Base-by-base conservation (phyloP, 2,888 invertebrate genomes). In the Automeris io region DNA sequence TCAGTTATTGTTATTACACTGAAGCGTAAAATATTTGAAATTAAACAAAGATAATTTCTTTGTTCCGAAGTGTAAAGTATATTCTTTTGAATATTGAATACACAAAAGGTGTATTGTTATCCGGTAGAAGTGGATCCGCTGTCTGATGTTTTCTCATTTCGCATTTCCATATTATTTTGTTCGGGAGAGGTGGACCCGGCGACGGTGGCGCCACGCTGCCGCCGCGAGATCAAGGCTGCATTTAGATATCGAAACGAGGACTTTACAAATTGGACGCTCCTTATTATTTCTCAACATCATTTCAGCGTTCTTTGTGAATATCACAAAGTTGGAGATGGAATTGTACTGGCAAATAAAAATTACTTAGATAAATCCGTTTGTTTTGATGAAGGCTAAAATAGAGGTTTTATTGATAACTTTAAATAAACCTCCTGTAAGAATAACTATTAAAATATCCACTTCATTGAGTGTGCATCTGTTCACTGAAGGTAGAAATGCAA, bases 101-200 rank as follows among this genome's bases (percentile, higher is more conserved):
- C 54, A 60, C 61, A 60, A 61, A 61, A 61, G 57, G 64, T 54
- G 69, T 64, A 70, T 73, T 70, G 71, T 70, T 49, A 47, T 43
- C 58, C 47, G 68, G 66, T 65, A 61, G 64, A 64, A 70, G 74
- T 59, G 69, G 69, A 61, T 62, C 63, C 39, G 49, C 51, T 54
- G 62, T 61, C 47, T 63, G 70, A 65, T 67, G 68, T 76, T 70
- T 70, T 70, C 74, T 65, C 68, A 75, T 76, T 75, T 70, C 59
- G 55, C 57, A 75, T 82, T 81, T 80, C 70, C 82, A 78, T 71
- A 80, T 80, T 80, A 81, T 71, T 79, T 68, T 68, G 73, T 76
- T 67, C 59, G 24, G 46, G 39, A 35, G 41, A 44, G 31, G 8
- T 33, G 18, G 36, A 31, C 1, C 18, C 33, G 12, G 21, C 26